phyloP scores from a whole-genome alignment of 1,140 invertebrate species.

The Sarcophaga bullata region DNA sequence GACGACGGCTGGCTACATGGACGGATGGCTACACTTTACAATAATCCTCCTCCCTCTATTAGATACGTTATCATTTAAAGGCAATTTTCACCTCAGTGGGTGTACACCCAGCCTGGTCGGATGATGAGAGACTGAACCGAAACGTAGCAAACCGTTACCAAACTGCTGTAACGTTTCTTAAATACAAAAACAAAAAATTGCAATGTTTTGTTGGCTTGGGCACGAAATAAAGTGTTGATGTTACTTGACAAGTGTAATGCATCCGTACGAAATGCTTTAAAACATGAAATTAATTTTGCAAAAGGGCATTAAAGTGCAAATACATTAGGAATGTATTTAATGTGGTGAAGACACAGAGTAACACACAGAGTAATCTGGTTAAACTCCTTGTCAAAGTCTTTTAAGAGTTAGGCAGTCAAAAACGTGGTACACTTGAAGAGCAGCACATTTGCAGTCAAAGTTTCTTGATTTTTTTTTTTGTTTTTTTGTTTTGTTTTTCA shows the following conservation, averaged over 20 bases:
- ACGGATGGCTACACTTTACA: no score
- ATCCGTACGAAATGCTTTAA: conserved; percentile 15
- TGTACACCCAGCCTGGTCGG: background rate
- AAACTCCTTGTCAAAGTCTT: no score
- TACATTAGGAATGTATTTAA: conserved; percentile 19
- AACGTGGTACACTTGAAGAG: no score
- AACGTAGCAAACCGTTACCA: background rate
- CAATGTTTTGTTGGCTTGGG: conserved; percentile 1
- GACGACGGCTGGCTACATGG: no score
- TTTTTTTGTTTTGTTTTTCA: no score
- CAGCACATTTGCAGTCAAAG: no score
- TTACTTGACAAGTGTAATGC: conserved; percentile 24
- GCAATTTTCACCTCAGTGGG: conserved; percentile 25
- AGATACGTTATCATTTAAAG: conserved; percentile 17
- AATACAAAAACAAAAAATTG: background rate
- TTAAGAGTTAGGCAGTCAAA: no score
- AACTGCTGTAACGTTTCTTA: background rate
- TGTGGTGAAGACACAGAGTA: background rate
- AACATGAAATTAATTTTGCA: conserved; percentile 19
- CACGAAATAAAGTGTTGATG: conserved; percentile 26
- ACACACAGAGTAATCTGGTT: no score
- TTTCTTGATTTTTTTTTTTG: no score
- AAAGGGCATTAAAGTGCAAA: conserved; percentile 20
- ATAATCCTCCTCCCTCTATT: background rate
- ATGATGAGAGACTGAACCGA: background rate